phyloP scores from a whole-genome alignment of 2,113 vertebrate genomes.

The Hucho hucho region DNA sequence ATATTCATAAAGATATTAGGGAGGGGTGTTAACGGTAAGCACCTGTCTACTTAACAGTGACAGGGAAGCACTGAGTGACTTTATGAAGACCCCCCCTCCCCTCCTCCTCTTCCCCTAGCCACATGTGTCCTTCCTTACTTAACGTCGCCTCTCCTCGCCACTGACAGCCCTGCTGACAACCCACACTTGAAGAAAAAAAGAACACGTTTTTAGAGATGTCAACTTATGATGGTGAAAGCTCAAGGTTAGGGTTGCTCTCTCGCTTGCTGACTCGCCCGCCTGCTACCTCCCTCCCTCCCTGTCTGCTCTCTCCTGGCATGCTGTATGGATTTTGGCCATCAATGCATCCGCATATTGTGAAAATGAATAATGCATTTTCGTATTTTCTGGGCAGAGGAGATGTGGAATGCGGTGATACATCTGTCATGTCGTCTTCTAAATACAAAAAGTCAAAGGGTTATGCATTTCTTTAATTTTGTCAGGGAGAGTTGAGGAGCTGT shows the following conservation, averaged over 20 bases:
- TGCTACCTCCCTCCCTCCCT: constrained; percentile 25
- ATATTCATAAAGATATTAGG: constrained; percentile 97
- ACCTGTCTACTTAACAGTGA: constrained; percentile 97
- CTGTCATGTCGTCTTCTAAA: constrained; percentile 65
- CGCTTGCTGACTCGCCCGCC: constrained; percentile 23
- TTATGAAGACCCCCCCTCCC: constrained; percentile 83
- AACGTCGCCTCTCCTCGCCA: constrained; percentile 66
- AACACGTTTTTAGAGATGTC: constrained; percentile 67
- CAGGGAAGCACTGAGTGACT: constrained; percentile 93
- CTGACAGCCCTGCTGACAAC: constrained; percentile 73
- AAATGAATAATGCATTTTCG: constrained; percentile 69
- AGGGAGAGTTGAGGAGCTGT: constrained; percentile 49
- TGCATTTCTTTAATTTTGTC: constrained; percentile 46
- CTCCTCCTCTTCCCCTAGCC: constrained; percentile 75
- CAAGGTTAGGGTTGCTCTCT: constrained; percentile 71
- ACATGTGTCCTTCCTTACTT: constrained; percentile 92
- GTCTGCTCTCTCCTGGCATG: constrained; percentile 34
- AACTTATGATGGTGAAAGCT: constrained; percentile 62
- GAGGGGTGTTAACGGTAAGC: constrained; percentile 94
- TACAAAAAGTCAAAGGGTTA: constrained; percentile 61
- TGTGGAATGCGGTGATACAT: constrained; percentile 48
- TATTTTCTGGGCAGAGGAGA: constrained; percentile 39
- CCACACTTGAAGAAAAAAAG: constrained; percentile 53
- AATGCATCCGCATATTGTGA: constrained; percentile 43
- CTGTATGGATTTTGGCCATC: constrained; percentile 54